phyloP scores from a whole-genome alignment of 2,888 invertebrate genomes.

The Macrosiphum euphorbiae region DNA sequence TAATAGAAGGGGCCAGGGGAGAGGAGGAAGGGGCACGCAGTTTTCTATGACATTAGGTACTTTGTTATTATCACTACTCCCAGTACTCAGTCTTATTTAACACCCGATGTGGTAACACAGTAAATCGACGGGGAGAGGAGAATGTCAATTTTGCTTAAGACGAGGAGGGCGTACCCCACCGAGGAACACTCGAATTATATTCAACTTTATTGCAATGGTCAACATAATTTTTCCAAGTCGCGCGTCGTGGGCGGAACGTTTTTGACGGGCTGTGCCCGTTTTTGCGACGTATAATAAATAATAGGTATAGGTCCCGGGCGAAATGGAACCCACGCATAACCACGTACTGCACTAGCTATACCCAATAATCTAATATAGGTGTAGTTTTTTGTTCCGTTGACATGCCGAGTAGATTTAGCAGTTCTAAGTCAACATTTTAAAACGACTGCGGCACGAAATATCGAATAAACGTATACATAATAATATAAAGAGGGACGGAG shows the following conservation, averaged over 20 bases:
- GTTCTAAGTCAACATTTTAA: background rate
- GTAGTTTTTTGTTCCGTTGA: background rate
- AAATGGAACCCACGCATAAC: background rate
- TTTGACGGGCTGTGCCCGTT: background rate
- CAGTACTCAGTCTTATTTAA: conserved; percentile 16
- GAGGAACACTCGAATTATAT: background rate
- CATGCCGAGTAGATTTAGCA: background rate
- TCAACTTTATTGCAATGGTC: background rate
- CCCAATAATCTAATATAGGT: background rate
- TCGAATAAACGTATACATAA: background rate
- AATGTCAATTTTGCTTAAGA: background rate
- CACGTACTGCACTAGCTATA: background rate
- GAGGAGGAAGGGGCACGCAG: background rate
- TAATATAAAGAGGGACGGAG: background rate
- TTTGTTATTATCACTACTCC: conserved; percentile 4
- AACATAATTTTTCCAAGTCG: background rate
- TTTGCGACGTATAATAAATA: background rate
- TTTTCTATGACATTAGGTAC: background rate
- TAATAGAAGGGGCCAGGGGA: background rate
- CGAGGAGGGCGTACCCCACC: background rate
- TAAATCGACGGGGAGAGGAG: background rate
- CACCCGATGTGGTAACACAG: background rate
- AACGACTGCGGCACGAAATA: background rate
- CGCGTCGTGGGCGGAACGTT: background rate
- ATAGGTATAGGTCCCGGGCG: background rate